These are phyloP conservation scores for Microcebus tavaratra DNA, from an alignment of 2,113 vertebrate genomes.

Conservation along the genomic window DNA sequence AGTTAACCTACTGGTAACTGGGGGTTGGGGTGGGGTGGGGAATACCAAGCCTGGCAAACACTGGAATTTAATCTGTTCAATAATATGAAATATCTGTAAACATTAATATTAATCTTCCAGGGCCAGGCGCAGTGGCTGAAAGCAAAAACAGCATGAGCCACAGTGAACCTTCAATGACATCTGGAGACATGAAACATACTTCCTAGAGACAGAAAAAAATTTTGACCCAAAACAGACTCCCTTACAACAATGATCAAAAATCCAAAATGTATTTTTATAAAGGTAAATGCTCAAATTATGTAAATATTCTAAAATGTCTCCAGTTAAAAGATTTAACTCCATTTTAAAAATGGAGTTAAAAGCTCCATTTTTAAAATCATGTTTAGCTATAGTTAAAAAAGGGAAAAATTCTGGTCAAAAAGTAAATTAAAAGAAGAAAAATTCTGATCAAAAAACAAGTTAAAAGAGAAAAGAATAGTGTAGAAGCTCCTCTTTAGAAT, in stretches of 20 bases:
- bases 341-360: not conserved
- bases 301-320: conserved; percentile 34
- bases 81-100: not conserved
- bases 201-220: not conserved
- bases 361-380: not conserved
- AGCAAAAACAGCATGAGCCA: not conserved
- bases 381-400: not conserved
- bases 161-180: not conserved
- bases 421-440: conserved; percentile 51
- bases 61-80: not conserved
- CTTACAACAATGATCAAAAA: conserved; percentile 25
- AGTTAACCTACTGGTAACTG: not conserved
- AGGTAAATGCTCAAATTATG: not conserved
- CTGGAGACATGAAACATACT: not conserved
- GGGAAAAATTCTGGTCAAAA: not conserved
- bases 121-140: too few species aligned
- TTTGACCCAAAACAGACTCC: conserved; percentile 26
- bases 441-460: not conserved
- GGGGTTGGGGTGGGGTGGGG: too few species aligned
- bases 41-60: not conserved
- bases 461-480: not conserved
- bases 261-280: not conserved
- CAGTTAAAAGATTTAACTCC: not conserved
- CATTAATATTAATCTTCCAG: not conserved
- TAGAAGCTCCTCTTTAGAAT: conserved; percentile 1